Percentiles rank a stretch among this genome's conserved stretches.
Conservation (phyloP, 2,888 invertebrate genomes). For the Drosophila picticornis region DNA sequence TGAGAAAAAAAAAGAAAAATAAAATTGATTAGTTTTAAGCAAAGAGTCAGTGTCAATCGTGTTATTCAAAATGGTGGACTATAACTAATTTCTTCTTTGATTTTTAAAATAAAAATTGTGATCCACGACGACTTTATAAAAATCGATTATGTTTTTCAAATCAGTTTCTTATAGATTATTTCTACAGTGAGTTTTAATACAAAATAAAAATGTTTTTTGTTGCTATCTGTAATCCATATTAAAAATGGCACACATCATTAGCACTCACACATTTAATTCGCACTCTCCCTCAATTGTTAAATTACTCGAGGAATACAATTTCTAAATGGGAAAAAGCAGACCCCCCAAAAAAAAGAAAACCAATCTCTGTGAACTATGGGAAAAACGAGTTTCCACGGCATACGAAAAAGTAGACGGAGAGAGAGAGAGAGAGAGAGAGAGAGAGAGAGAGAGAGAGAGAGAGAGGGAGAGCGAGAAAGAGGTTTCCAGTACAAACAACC, state of each 20-base stretch:
- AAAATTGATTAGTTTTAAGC: background rate
- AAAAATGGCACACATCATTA: conserved; percentile 32
- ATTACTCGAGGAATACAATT: conserved; percentile 5
- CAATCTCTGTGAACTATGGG: conserved; percentile 58
- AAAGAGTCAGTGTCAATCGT: background rate
- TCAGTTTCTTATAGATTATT: background rate
- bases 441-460: background rate
- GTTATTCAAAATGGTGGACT: background rate
- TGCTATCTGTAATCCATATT: background rate
- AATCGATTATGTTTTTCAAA: background rate
- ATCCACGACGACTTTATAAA: background rate
- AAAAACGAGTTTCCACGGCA: conserved; percentile 71
- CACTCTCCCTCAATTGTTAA: conserved; percentile 12
- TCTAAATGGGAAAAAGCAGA: conserved; percentile 27
- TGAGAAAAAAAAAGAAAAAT: background rate
- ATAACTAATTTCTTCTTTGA: background rate
- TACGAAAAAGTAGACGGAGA: background rate
- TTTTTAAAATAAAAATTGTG: background rate
- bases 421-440: background rate
- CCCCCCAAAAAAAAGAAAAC: conserved; percentile 1
- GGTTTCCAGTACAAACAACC: conserved; percentile 68
- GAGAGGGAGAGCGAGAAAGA: background rate
- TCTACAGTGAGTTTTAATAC: background rate
- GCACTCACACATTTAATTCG: background rate
- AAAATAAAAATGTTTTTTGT: background rate